Evolutionary conservation across 2,888 invertebrate species (phyloP), one percentile per base, ranked within the genome.

Genomic region (Aphodius sticticus): DNA sequence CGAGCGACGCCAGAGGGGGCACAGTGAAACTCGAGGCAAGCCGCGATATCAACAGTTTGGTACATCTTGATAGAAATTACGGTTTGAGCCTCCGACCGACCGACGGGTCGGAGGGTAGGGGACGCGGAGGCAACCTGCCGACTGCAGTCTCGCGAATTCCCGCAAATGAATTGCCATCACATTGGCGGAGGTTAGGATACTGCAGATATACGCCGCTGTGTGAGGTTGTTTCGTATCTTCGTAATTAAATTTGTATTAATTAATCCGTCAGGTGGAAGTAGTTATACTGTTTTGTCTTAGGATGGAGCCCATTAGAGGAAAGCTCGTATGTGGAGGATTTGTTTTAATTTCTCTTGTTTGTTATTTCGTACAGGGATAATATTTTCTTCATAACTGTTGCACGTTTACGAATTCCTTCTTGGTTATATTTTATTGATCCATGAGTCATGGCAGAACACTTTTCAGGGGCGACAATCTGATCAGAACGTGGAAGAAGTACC

Each of bases 11-110:
- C 76, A 69, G 70, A 69, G 69, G 38, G 69, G 38, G 26, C 38
- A 77, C 69, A 15, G 69, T 70, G 36, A 12, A 37, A 36, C 36
- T 16, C 69, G 69, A 35, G 16, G 12, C 74, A 69, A 74, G 69
- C 75, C 16, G 74, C 53, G 80, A 79, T 75, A 79, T 79, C 79
- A 79, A 80, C 80, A 78, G 77, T 76, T 77, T 77, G 78, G 75
- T 69, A 35, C 69, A 70, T 77, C 70, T 77, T 36, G 26, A 70
- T 69, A 70, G 38, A 77, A 77, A 12, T n/a, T 36, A 35, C 37
- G 75, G 38, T 74, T 37, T 36, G 75, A 75, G 71, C 69, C 16
- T 36, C 74, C 74, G 26, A 74, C 74, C 74, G 14, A 74, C 26
- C 74, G 74, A 36, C 14, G 74, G 15, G n/a, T 16, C 16, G 74